Evolutionary conservation across 1,140 invertebrate genomes (phyloP).

Genomic region (Trachymyrmex cornetzi): DNA sequence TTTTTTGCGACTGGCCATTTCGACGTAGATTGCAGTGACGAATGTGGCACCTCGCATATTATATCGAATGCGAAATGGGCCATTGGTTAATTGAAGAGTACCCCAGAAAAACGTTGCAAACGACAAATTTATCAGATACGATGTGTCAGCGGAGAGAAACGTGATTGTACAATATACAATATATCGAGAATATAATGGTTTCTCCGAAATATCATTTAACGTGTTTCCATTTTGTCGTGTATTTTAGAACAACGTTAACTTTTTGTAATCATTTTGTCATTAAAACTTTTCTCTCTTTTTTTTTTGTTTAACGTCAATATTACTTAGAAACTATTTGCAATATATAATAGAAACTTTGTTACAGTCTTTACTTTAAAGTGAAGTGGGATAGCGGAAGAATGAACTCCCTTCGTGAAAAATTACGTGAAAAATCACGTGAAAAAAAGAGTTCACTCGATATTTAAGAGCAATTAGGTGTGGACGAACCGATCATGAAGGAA

Average conservation of each 20-base stretch:
- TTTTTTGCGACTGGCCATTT: slow-evolving; percentile 48
- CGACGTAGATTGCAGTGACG: slow-evolving; percentile 43
- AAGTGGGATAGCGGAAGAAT: neutral
- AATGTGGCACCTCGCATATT: slow-evolving; percentile 59
- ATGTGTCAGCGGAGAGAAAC: slow-evolving; percentile 2
- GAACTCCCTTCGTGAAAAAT: neutral
- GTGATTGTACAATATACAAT: neutral
- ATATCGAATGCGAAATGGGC: slow-evolving; percentile 43
- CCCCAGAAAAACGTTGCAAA: slow-evolving; percentile 28
- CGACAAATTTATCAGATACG: slow-evolving; percentile 48
- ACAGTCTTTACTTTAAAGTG: slow-evolving; percentile 6
- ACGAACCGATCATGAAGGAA: neutral
- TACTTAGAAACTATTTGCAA: slow-evolving; percentile 18
- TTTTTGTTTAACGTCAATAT: neutral
- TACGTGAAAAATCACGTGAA: neutral
- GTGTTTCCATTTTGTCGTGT: neutral
- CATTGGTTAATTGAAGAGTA: slow-evolving; percentile 52
- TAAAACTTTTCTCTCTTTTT: slow-evolving; percentile 9
- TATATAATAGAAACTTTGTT: neutral
- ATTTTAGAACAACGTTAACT: neutral
- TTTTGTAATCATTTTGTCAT: neutral
- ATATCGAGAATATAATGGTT: neutral
- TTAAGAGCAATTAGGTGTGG: slow-evolving; percentile 25
- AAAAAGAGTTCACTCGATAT: neutral
- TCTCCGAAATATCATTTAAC: neutral